phyloP scores from a whole-genome alignment of 2,888 invertebrate species.

The Drosophila nr. perissopoda region DNA sequence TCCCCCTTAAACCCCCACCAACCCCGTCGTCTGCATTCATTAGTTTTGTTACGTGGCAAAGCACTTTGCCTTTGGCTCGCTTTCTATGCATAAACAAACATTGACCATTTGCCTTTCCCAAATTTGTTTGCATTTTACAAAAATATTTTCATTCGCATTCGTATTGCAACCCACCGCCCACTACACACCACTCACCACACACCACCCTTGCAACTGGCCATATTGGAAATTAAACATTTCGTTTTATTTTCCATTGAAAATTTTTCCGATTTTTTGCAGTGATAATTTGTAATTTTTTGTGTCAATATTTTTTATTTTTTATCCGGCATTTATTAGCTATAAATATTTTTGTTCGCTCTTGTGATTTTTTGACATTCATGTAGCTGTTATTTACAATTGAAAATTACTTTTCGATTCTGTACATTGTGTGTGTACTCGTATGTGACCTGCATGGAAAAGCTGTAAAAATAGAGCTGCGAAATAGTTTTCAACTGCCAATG shows the following conservation, averaged over 20 bases:
- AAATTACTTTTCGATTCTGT: slow-evolving; percentile 50
- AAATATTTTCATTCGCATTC: slow-evolving; percentile 80
- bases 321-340: slow-evolving; percentile 23
- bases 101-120: slow-evolving; percentile 82
- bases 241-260: background rate
- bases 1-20: background rate
- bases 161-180: slow-evolving; percentile 5
- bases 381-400: slow-evolving; percentile 32
- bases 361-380: slow-evolving; percentile 8
- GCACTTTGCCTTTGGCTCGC: slow-evolving; percentile 35
- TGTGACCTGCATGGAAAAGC: slow-evolving; percentile 22
- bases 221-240: slow-evolving; percentile 55
- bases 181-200: no score
- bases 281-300: slow-evolving; percentile 1
- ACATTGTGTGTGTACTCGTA: slow-evolving; percentile 8
- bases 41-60: slow-evolving; percentile 42
- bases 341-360: slow-evolving; percentile 26
- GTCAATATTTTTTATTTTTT: background rate
- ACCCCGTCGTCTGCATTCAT: slow-evolving; percentile 17
- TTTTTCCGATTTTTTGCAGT: slow-evolving; percentile 1
- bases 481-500: slow-evolving; percentile 37
- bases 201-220: slow-evolving; percentile 10
- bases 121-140: slow-evolving; percentile 79
- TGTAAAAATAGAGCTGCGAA: slow-evolving; percentile 45
- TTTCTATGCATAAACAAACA: slow-evolving; percentile 74